These are phyloP conservation scores for Elephantulus edwardii DNA, from an alignment of 2,113 vertebrate species.

Conservation along the genomic window DNA sequence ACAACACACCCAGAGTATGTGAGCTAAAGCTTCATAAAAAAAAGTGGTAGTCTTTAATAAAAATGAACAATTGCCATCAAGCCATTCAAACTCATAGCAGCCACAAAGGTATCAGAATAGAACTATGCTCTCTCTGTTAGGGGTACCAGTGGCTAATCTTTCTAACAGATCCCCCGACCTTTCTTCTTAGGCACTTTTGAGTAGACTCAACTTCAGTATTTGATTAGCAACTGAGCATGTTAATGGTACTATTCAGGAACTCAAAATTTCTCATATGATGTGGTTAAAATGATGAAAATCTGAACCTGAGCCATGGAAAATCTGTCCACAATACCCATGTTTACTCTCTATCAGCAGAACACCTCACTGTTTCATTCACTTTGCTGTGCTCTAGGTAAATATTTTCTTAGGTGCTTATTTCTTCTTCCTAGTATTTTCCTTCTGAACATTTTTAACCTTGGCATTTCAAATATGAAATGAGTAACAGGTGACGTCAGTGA, in stretches of 20 bases:
- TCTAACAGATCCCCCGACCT: background rate
- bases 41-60: background rate
- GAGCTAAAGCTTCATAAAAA: too few species aligned
- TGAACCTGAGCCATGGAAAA: background rate
- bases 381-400: background rate
- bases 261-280: background rate
- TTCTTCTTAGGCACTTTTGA: background rate
- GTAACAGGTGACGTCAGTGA: conserved; percentile 2
- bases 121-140: background rate
- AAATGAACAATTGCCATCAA: background rate
- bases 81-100: background rate
- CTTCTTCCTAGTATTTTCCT: background rate
- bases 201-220: background rate
- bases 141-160: background rate
- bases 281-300: background rate
- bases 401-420: background rate
- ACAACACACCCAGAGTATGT: too few species aligned
- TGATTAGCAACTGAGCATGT: background rate
- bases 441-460: background rate
- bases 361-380: background rate
- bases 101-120: background rate
- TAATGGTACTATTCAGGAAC: background rate
- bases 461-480: conserved; percentile 10
- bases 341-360: background rate
- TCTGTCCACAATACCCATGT: background rate